phyloP scores from a whole-genome alignment of 2,888 invertebrate species.

The Papilio protenor region DNA sequence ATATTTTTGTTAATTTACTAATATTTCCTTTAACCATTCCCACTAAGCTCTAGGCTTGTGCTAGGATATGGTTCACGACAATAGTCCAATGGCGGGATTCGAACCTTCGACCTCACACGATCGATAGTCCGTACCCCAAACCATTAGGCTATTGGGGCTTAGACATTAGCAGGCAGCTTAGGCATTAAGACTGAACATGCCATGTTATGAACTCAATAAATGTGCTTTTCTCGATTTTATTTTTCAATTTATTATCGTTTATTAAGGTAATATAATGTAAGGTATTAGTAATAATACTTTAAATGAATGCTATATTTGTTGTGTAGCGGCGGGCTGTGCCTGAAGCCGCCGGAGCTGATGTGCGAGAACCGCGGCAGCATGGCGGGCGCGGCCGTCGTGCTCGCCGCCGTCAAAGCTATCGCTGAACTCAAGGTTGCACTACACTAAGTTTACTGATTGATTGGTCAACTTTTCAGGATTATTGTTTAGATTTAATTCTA shows the following conservation, averaged over 20 bases:
- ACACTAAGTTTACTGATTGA: background rate
- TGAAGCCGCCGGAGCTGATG: conserved; percentile 86
- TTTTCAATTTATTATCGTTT: background rate
- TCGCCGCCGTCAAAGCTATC: conserved; percentile 87
- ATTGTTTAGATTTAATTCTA: background rate
- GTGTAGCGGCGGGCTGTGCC: conserved; percentile 88
- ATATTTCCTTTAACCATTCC: too few relatives aligned
- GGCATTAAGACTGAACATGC: too few relatives aligned
- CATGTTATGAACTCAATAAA: background rate
- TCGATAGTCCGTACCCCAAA: too few relatives aligned
- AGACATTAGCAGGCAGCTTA: too few relatives aligned
- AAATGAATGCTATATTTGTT: background rate
- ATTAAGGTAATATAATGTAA: too few relatives aligned
- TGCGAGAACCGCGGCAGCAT: conserved; percentile 90
- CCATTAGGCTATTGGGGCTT: too few relatives aligned
- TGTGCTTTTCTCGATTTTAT: background rate
- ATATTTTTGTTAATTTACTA: too few relatives aligned
- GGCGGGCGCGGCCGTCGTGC: conserved; percentile 92
- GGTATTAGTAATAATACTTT: background rate
- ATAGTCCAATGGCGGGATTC: too few relatives aligned
- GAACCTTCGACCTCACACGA: too few relatives aligned
- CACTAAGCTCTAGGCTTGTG: too few relatives aligned
- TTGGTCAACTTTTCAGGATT: background rate
- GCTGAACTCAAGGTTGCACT: conserved; percentile 86
- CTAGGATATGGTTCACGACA: too few relatives aligned